Base-by-base conservation (phyloP, 2,797 vertebrate genomes). In the Lycodopsis pacificus region DNA sequence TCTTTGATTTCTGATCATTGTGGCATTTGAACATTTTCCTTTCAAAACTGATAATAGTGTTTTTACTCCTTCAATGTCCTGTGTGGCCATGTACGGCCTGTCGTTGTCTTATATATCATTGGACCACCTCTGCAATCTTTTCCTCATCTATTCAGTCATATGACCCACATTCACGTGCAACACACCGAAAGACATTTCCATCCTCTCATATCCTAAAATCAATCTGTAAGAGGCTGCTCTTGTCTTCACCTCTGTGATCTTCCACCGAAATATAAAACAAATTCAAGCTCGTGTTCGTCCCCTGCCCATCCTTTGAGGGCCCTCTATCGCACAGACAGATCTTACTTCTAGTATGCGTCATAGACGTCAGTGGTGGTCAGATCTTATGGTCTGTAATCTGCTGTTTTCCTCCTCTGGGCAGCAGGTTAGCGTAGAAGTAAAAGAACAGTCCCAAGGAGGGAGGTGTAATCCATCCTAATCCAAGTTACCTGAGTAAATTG, bases 161-260 rank as follows among this genome's bases (percentile, higher is more conserved):
- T 77, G 81, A 83, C 78, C 73, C 82, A 86, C 38, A 79, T 87
- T 88, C 69, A 81, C 72, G 64, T 84, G 71, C 63, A 80, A 42
- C 76, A 75, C 74, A 76, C 73, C 74, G 58, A 81, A 78, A 80
- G 86, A 74, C 51, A 65, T 65, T 53, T 69, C 70, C 68, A 74
- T 42, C 77, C 57, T 25, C 38, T 65, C 30, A 65, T 70, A 62
- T 53, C 34, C 30, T 80, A 62, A 75, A 79, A 77, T 79, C 84
- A 86, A 44, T 83, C 79, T 71, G 58, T 61, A 70, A 70, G 42
- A 78, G 59, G 62, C 71, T 72, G 59, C 40, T 83, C 66, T 75
- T 86, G 69, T 71, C 54, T 72, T 80, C 65, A 71, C 20, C 25
- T 61, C 38, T 75, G 54, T 76, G 51, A 79, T 76, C 42, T 36